phyloP scores from a whole-genome alignment of 2,888 invertebrate genomes.

The Idaea straminata region DNA sequence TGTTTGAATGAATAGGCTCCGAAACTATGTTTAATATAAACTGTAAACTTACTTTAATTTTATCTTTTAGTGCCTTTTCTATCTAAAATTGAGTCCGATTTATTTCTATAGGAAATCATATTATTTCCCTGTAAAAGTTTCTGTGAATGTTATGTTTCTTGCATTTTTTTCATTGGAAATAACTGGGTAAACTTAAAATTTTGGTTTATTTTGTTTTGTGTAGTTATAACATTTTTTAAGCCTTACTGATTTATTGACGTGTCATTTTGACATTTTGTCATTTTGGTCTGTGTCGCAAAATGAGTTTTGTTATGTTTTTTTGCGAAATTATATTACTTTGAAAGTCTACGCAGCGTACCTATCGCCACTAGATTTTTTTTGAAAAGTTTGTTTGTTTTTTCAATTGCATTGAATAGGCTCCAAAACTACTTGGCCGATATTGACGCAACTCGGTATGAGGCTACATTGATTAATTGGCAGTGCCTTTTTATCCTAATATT shows the following conservation, averaged over 20 bases:
- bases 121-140: neutral
- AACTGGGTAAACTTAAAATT: constrained; percentile 3
- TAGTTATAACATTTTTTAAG: constrained; percentile 16
- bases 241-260: constrained; percentile 35
- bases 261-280: neutral
- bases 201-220: constrained; percentile 9
- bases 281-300: neutral
- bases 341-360: no score
- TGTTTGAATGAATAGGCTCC: no score
- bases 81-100: neutral
- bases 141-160: constrained; percentile 4
- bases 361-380: no score
- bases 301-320: neutral
- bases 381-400: no score
- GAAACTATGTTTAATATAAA: no score
- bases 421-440: no score
- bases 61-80: neutral
- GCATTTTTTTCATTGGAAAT: constrained; percentile 10
- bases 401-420: no score
- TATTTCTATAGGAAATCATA: neutral
- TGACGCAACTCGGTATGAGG: no score
- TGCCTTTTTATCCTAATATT: no score
- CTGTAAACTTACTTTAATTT: neutral
- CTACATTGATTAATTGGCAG: no score
- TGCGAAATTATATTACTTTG: neutral